These are phyloP conservation scores for Willisornis vidua DNA, from an alignment of 2,113 vertebrate species.

Conservation along the genomic window DNA sequence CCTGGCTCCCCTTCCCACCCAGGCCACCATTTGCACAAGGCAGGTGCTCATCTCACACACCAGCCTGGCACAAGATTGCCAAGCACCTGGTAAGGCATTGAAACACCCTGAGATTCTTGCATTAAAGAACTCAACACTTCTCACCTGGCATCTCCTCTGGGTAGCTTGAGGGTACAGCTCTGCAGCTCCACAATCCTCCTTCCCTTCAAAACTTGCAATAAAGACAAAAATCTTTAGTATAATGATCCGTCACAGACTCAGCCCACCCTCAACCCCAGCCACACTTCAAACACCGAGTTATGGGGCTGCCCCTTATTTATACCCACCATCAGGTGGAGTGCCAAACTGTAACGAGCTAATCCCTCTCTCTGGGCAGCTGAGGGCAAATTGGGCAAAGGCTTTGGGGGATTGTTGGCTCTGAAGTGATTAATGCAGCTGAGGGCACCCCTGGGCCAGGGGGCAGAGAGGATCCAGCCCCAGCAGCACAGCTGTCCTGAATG, in stretches of 20 bases:
- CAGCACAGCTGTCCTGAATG: rapidly evolving
- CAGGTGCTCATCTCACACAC: rapidly evolving
- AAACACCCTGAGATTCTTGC: rapidly evolving
- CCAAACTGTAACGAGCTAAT: rapidly evolving
- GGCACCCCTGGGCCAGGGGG: rapidly evolving
- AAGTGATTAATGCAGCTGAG: not conserved
- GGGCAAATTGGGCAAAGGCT: rapidly evolving
- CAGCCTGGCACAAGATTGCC: not conserved
- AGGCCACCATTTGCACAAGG: no score
- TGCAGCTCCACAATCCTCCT: not conserved
- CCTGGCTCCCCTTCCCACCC: rapidly evolving
- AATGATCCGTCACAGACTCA: rapidly evolving
- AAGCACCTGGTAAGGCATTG: rapidly evolving
- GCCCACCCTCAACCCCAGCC: rapidly evolving
- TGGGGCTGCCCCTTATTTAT: not conserved
- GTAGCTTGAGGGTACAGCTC: not conserved
- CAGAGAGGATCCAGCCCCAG: rapidly evolving
- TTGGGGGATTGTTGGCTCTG: not conserved
- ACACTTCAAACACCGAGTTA: rapidly evolving
- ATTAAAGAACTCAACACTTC: not conserved
- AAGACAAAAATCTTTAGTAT: rapidly evolving
- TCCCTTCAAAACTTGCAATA: not conserved
- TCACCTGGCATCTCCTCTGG: not conserved
- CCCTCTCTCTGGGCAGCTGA: not conserved
- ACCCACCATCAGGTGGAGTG: not conserved